These are phyloP conservation scores for Notospermus geniculatus DNA, from an alignment of 1,140 invertebrate genomes.

Conservation along the genomic window DNA sequence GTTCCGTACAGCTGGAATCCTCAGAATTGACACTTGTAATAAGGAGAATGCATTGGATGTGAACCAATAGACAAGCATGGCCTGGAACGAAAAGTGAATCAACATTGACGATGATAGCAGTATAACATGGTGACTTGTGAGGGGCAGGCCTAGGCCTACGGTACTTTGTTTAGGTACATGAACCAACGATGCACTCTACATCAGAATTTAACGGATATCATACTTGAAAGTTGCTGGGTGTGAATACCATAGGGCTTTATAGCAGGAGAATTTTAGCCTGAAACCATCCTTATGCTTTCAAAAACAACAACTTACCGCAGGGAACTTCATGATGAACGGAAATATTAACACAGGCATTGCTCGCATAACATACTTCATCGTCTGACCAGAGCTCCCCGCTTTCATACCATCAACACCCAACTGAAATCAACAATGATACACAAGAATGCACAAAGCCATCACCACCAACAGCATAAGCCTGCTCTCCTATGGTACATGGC, in stretches of 20 bases:
- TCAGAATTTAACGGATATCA: background rate
- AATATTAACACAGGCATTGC: conserved; percentile 78
- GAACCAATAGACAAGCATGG: conserved; percentile 87
- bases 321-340: conserved; percentile 84
- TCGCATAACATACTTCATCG: conserved; percentile 71
- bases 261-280: no score
- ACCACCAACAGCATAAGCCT: no score
- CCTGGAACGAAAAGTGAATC: conserved; percentile 63
- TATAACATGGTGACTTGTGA: no score
- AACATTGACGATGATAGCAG: no score
- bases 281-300: no score
- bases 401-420: conserved; percentile 76
- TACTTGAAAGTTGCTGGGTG: background rate
- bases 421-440: no score
- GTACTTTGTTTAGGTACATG: no score
- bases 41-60: conserved; percentile 87
- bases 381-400: conserved; percentile 60
- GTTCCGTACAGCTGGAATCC: conserved; percentile 69
- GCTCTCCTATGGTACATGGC: no score
- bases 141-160: no score
- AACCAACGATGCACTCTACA: no score
- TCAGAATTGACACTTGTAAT: conserved; percentile 75
- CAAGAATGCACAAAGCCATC: no score
- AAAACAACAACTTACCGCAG: conserved; percentile 73
- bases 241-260: no score